These are phyloP conservation scores for Limnothrissa miodon DNA, from an alignment of 2,113 vertebrate species.

Conservation along the genomic window DNA sequence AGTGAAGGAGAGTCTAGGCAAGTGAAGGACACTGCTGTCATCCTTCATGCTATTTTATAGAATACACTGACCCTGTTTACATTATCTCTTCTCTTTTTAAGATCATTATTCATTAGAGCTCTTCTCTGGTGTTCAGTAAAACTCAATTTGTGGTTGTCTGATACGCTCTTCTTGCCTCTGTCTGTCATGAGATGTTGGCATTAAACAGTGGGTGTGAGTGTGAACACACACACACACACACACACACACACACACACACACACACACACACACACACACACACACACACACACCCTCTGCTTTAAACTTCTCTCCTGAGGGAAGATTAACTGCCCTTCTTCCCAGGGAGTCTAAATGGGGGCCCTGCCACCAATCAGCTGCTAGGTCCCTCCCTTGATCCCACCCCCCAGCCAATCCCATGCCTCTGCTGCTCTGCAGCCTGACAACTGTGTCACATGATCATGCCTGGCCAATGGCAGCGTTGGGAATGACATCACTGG, in stretches of 20 bases:
- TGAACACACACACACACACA: neutral
- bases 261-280: neutral
- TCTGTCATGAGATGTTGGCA: no score
- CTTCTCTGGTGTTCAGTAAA: no score
- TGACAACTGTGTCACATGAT: constrained; percentile 79
- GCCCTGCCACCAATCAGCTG: constrained; percentile 53
- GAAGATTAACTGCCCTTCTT: neutral
- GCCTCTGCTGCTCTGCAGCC: constrained; percentile 76
- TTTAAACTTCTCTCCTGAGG: constrained; percentile 10
- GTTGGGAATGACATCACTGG: constrained; percentile 88
- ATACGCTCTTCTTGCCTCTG: no score
- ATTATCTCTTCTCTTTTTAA: no score
- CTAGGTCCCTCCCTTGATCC: constrained; percentile 53
- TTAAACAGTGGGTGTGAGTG: neutral
- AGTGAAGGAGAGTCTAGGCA: no score
- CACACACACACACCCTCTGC: neutral
- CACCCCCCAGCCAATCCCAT: constrained; percentile 71
- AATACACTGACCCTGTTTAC: no score
- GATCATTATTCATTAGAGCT: no score
- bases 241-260: neutral
- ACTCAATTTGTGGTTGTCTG: no score
- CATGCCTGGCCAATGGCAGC: constrained; percentile 75
- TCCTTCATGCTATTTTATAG: no score
- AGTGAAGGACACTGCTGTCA: no score
- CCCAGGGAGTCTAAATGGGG: neutral